Base-by-base conservation (phyloP, 2,113 vertebrate genomes). In the Sigmodon hispidus region DNA sequence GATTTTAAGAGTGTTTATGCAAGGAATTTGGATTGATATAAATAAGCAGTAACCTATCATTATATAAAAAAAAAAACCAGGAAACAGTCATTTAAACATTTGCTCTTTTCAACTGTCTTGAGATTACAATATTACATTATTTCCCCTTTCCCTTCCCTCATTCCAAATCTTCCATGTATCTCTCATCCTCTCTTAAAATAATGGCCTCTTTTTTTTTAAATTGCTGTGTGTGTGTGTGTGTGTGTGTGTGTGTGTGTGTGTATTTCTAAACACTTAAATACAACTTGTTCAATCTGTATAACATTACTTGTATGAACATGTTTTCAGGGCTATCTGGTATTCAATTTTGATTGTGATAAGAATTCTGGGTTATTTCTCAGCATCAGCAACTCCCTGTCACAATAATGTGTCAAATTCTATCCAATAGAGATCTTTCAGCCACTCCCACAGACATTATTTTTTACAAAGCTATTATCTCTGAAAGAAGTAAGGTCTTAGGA, bases 1-100 rank as follows among this genome's bases (percentile, higher is more conserved):
- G 65, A 75, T 65, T 75, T 88, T 84, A 95, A 89, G 40, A 63
- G 55, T 29, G 15, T 16, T 69, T 80, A 88, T 70, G 75, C 21
- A 81, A 90, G 5, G 55, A 24, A 59, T 70, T 94, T 94, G 76
- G 88, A 96, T 69, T 90, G 61, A 17, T 3, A 93, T 45, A 50
- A 69, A 67, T 96, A 88, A 87, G 48, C 79, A 91, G 84, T n/a
- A 81, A 91, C 6, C 4, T 6, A 59, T 17, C 29, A 87, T 92
- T 83, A 93, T 4, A 91, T 59, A 89, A 84, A 85, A 12, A 91
- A 65, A 89, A 84, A 85, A 12, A 87, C 19, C 21, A 94, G 29
- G 21, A 70, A 85, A 59, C 22, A 83, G 36, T 69, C 57, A 87
- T 22, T 50, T 48, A 87, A 4, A 72, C 7, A 43, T 87, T 57